These are phyloP conservation scores for Agrochola litura DNA, from an alignment of 2,888 invertebrate genomes.

Conservation along the genomic window DNA sequence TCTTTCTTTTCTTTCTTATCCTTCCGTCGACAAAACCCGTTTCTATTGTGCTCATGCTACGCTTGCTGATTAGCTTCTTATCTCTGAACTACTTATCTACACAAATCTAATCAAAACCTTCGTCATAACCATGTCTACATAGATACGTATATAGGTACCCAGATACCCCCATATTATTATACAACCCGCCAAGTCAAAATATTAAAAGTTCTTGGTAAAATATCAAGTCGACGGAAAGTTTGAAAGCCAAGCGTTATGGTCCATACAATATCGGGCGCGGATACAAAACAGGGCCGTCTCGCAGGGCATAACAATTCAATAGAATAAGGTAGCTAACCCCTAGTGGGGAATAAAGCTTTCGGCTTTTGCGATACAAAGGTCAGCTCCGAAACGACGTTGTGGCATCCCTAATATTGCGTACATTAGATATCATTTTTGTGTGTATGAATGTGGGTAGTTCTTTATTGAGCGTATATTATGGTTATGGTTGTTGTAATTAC, in stretches of 20 bases:
- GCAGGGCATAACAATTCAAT: conserved; percentile 74
- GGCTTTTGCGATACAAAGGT: conserved; percentile 67
- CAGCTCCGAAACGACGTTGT: conserved; percentile 58
- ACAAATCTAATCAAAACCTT: conserved; percentile 37
- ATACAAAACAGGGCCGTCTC: conserved; percentile 66
- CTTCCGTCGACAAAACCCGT: no score
- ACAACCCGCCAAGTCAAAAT: conserved; percentile 54
- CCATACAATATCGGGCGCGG: conserved; percentile 62
- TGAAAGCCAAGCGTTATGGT: conserved; percentile 59
- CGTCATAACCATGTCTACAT: conserved; percentile 9
- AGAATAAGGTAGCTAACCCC: conserved; percentile 69
- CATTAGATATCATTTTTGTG: conserved; percentile 50
- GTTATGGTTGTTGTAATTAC: conserved; percentile 7
- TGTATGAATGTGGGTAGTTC: conserved; percentile 31
- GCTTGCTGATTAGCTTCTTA: background rate
- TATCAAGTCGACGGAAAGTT: conserved; percentile 64
- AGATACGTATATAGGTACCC: background rate
- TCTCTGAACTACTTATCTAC: background rate
- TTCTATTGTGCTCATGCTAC: no score
- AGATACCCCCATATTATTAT: conserved; percentile 13
- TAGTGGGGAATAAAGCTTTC: conserved; percentile 65
- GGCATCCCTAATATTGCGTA: conserved; percentile 61
- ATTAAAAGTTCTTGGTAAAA: conserved; percentile 63
- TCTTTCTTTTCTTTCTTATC: no score
- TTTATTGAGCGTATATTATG: conserved; percentile 42